Evolutionary conservation across 2,888 invertebrate species (phyloP).

Genomic region (Drosophila sordidula): DNA sequence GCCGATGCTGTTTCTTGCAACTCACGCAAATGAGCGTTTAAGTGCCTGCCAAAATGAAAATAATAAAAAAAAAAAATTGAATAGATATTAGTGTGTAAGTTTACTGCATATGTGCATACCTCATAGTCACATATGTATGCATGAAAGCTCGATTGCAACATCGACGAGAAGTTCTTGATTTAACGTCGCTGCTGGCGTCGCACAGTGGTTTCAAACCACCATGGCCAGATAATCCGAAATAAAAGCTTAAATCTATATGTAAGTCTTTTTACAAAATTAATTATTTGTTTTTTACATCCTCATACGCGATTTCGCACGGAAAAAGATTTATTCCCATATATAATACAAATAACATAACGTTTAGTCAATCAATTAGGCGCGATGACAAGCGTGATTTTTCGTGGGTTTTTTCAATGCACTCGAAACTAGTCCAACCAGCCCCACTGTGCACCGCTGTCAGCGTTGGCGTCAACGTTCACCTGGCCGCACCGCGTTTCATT

Average conservation of each 20-base stretch:
- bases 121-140: slow-evolving; percentile 1
- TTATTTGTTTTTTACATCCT: background rate
- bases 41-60: slow-evolving; percentile 47
- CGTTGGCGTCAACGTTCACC: slow-evolving; percentile 40
- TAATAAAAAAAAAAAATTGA: slow-evolving; percentile 49
- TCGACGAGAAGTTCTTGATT: slow-evolving; percentile 64
- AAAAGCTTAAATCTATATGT: background rate
- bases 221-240: no score
- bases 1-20: slow-evolving; percentile 53
- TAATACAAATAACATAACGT: background rate
- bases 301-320: no score
- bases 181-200: slow-evolving; percentile 4
- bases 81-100: slow-evolving; percentile 21
- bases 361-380: background rate
- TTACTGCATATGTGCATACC: background rate
- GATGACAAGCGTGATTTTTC: slow-evolving; percentile 9
- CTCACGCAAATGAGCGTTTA: slow-evolving; percentile 58
- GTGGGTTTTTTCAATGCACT: background rate
- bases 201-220: slow-evolving; percentile 31
- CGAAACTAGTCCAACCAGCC: background rate
- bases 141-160: slow-evolving; percentile 62
- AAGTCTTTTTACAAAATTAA: background rate
- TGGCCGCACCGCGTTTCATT: slow-evolving; percentile 42
- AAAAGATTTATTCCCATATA: no score
- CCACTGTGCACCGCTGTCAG: slow-evolving; percentile 55